phyloP scores from a whole-genome alignment of 2,888 invertebrate species.

The Fragum whitleyi region DNA sequence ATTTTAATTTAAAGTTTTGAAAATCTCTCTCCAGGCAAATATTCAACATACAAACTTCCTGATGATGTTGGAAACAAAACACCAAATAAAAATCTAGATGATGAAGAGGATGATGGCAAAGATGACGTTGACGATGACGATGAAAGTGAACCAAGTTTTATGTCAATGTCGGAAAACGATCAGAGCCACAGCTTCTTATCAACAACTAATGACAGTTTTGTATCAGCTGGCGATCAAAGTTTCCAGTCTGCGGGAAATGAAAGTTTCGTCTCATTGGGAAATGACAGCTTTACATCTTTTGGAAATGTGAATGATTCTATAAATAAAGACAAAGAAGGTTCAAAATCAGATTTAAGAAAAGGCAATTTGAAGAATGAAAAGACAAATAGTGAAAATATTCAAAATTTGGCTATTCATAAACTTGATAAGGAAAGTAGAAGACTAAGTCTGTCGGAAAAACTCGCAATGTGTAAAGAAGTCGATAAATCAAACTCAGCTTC shows the following conservation, averaged over 20 bases:
- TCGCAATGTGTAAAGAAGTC: conserved; percentile 38
- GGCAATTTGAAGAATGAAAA: conserved; percentile 16
- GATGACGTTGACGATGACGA: conserved; percentile 68
- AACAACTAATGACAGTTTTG: conserved; percentile 49
- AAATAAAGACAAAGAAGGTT: conserved; percentile 72
- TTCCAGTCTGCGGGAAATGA: conserved; percentile 54
- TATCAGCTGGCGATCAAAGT: conserved; percentile 65
- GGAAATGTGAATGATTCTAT: conserved; percentile 78
- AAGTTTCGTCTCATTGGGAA: conserved; percentile 61
- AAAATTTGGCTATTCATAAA: conserved; percentile 26
- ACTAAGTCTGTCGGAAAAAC: conserved; percentile 44
- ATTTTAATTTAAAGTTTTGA: no score
- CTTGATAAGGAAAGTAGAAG: conserved; percentile 10
- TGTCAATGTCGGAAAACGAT: conserved; percentile 60
- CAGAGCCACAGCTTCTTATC: conserved; percentile 53
- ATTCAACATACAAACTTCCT: conserved; percentile 61
- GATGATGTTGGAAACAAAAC: conserved; percentile 40
- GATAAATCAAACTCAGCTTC: conserved; percentile 39
- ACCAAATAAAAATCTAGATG: conserved; percentile 50
- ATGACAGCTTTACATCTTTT: conserved; percentile 57
- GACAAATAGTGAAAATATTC: background rate
- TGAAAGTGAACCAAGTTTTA: conserved; percentile 67
- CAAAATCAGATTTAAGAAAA: background rate
- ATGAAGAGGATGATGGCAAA: conserved; percentile 52
- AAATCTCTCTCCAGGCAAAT: conserved; percentile 21